These are phyloP conservation scores for Leptobrachium leishanense DNA, from an alignment of 2,113 vertebrate species.

Conservation along the genomic window DNA sequence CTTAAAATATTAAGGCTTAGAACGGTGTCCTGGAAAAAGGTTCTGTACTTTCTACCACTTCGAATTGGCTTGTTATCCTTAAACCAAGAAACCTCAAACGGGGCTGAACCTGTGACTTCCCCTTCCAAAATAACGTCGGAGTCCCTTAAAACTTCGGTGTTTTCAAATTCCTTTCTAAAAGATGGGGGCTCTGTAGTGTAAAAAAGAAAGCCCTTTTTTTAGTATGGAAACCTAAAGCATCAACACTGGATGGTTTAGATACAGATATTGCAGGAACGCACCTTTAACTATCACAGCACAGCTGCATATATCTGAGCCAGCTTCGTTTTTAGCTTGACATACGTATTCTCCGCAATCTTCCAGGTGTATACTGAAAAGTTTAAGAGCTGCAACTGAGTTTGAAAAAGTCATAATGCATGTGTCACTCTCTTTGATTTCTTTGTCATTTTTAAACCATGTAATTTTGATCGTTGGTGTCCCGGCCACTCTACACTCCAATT, in stretches of 20 bases:
- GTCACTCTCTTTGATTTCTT: conserved; percentile 76
- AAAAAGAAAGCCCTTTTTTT: conserved; percentile 47
- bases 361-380: conserved; percentile 64
- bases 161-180: conserved; percentile 86
- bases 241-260: not conserved
- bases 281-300: conserved; percentile 90
- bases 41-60: conserved; percentile 87
- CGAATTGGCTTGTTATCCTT: conserved; percentile 84
- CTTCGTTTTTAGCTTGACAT: conserved; percentile 90
- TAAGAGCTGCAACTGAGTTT: conserved; percentile 76
- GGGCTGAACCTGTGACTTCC: conserved; percentile 83
- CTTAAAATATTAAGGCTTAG: conserved; percentile 83
- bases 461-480: conserved; percentile 88
- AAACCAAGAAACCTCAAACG: conserved; percentile 86
- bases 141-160: conserved; percentile 87
- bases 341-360: conserved; percentile 90
- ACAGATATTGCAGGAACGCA: conserved; percentile 65
- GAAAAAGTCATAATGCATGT: conserved; percentile 74
- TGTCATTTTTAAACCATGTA: conserved; percentile 88
- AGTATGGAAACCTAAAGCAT: not conserved
- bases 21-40: conserved; percentile 78
- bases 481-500: conserved; percentile 84
- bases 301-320: conserved; percentile 87
- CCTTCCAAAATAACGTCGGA: conserved; percentile 86
- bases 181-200: conserved; percentile 80